Conservation (phyloP, 1,140 invertebrate genomes). For the Tetragonula clypearis region DNA sequence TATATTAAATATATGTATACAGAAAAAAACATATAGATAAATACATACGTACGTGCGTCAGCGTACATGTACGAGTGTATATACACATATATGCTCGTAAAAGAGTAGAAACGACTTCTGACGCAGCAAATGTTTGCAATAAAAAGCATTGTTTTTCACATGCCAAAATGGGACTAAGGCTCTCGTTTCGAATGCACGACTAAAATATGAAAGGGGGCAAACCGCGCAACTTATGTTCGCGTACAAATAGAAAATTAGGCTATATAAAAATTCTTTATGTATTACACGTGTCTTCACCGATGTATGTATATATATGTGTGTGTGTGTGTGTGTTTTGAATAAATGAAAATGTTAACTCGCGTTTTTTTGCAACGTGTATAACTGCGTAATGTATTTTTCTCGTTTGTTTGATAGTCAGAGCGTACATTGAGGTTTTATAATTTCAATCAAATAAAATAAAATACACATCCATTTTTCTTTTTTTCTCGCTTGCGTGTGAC, state of each 20-base stretch:
- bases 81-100: not conserved
- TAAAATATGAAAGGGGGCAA: slow-evolving; percentile 42
- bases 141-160: slow-evolving; percentile 42
- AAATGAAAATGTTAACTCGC: slow-evolving; percentile 6
- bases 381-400: slow-evolving; percentile 16
- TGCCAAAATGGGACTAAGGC: not conserved
- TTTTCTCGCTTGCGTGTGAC: slow-evolving; percentile 61
- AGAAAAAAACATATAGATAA: not conserved
- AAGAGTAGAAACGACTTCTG: slow-evolving; percentile 42
- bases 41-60: not conserved
- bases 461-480: slow-evolving; percentile 71
- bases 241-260: slow-evolving; percentile 78
- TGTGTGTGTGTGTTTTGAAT: not conserved
- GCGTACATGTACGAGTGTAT: not conserved
- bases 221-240: slow-evolving; percentile 61
- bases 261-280: slow-evolving; percentile 73
- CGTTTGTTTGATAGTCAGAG: slow-evolving; percentile 53
- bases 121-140: slow-evolving; percentile 26
- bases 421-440: slow-evolving; percentile 50
- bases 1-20: not conserved
- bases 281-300: slow-evolving; percentile 36
- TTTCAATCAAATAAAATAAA: slow-evolving; percentile 77
- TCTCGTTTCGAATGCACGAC: slow-evolving; percentile 15
- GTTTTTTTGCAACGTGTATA: slow-evolving; percentile 12
- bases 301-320: slow-evolving; percentile 43